Conservation (phyloP, 1,140 invertebrate species). For the Drosophila pallidifrons region DNA sequence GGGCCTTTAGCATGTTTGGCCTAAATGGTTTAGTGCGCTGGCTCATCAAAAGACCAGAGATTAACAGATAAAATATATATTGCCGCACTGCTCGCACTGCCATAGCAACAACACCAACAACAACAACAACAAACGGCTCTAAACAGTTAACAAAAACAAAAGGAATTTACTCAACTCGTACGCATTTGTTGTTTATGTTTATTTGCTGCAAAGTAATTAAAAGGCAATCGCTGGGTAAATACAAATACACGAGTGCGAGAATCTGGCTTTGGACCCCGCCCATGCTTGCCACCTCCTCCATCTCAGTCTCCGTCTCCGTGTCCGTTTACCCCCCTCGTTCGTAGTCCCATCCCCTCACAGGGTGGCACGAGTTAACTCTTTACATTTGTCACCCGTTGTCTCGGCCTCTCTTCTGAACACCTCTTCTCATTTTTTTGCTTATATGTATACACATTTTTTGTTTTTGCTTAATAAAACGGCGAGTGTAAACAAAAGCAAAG, state of each 20-base stretch:
- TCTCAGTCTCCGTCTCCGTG: not conserved
- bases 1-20: not conserved
- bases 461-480: conserved; percentile 26
- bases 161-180: conserved; percentile 33
- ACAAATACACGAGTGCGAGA: conserved; percentile 23
- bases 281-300: no score
- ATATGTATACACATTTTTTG: not conserved
- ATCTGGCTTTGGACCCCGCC: conserved; percentile 1
- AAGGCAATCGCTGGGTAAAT: conserved; percentile 72
- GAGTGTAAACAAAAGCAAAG: conserved; percentile 41
- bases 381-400: not conserved
- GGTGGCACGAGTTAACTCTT: not conserved
- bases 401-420: not conserved
- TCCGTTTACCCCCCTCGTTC: no score
- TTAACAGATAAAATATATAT: conserved; percentile 1
- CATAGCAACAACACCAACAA: not conserved
- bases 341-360: no score
- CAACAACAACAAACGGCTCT: not conserved
- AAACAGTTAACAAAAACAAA: conserved; percentile 30
- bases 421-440: no score
- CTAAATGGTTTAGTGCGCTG: not conserved
- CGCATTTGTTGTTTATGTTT: conserved; percentile 69
- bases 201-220: conserved; percentile 76
- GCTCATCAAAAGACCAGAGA: conserved; percentile 10
- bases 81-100: not conserved